Evolutionary conservation across 2,113 vertebrate genomes (phyloP).

Genomic region (Gavia stellata): DNA sequence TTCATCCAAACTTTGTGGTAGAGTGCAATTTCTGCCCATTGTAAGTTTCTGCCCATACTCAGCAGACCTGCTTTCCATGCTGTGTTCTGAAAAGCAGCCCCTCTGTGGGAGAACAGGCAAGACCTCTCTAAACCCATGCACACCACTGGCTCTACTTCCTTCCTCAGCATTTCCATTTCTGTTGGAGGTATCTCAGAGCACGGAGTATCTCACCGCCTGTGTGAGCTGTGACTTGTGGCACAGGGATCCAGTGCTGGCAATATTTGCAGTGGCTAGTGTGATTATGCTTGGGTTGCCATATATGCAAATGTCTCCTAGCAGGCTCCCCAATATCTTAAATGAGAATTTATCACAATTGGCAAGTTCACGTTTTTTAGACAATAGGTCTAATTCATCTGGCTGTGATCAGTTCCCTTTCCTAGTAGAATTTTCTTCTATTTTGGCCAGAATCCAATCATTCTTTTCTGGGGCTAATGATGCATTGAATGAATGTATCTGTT

Average conservation of each 20-base stretch:
- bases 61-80: neutral
- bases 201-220: neutral
- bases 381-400: neutral
- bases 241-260: neutral
- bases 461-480: conserved; percentile 9
- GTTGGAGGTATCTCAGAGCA: neutral
- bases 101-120: neutral
- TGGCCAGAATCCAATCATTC: neutral
- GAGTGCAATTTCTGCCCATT: neutral
- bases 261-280: neutral
- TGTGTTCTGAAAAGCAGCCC: neutral
- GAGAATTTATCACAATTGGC: neutral
- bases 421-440: neutral
- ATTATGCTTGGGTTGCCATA: neutral
- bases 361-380: neutral
- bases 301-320: neutral
- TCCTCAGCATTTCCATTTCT: neutral
- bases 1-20: neutral
- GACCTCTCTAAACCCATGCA: neutral
- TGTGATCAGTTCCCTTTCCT: neutral
- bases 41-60: neutral
- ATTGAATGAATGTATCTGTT: conserved; percentile 26
- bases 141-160: neutral
- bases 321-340: neutral
- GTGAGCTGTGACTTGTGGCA: neutral